phyloP scores from a whole-genome alignment of 2,888 invertebrate species.

The Fissipunctia ypsillon region DNA sequence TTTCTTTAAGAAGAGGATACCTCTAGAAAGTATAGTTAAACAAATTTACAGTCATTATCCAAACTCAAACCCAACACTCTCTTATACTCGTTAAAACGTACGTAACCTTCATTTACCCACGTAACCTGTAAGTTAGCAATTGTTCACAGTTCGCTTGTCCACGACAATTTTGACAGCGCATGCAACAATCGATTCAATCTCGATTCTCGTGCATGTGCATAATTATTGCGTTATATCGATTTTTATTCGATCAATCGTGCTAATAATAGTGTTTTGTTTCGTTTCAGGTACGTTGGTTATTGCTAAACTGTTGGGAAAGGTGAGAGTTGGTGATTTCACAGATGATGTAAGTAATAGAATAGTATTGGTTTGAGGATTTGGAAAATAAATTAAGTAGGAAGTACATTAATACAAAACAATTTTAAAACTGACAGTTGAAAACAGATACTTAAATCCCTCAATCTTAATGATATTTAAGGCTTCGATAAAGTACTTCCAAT shows the following conservation, averaged over 20 bases:
- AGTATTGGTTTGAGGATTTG: neutral
- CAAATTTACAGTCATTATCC: neutral
- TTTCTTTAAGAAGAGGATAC: neutral
- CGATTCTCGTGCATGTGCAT: constrained; percentile 54
- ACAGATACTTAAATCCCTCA: neutral
- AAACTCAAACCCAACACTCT: neutral
- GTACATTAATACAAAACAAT: neutral
- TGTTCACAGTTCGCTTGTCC: constrained; percentile 55
- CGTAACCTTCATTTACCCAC: constrained; percentile 37
- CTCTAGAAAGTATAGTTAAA: neutral
- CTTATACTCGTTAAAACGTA: neutral
- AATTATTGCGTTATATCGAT: constrained; percentile 54
- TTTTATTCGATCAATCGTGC: constrained; percentile 50
- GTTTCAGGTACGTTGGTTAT: constrained; percentile 64
- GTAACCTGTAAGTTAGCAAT: constrained; percentile 49
- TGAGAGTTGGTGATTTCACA: constrained; percentile 16
- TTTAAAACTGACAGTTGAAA: neutral
- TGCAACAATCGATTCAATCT: constrained; percentile 57
- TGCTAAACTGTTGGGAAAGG: constrained; percentile 37
- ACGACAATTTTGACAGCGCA: constrained; percentile 60
- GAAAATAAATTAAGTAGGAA: neutral
- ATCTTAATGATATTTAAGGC: neutral
- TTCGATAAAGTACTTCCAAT: neutral
- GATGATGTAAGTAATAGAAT: constrained; percentile 41
- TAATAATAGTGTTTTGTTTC: constrained; percentile 54